Evolutionary conservation across 2,888 invertebrate genomes (phyloP).

Genomic region (Anticlea derivata): DNA sequence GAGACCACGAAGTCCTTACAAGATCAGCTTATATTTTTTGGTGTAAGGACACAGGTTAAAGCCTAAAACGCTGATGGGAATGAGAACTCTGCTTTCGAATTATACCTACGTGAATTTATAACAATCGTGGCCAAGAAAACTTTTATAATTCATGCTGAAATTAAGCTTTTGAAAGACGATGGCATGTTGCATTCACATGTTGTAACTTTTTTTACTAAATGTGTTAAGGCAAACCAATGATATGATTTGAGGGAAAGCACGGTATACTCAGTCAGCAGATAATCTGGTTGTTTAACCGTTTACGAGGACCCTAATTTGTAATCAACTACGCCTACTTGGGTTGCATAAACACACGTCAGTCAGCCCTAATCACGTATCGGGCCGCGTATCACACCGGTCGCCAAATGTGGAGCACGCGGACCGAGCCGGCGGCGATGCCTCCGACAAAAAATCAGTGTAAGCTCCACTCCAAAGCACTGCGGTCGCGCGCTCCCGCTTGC

Average conservation of each 20-base stretch:
- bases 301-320: conserved; percentile 18
- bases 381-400: conserved; percentile 76
- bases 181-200: no score
- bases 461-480: conserved; percentile 69
- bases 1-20: background rate
- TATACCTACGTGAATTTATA: no score
- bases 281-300: conserved; percentile 16
- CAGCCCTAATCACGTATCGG: conserved; percentile 56
- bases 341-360: conserved; percentile 32
- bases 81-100: no score
- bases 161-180: no score
- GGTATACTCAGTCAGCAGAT: background rate
- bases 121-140: no score
- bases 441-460: conserved; percentile 82
- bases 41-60: no score
- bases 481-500: conserved; percentile 67
- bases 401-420: conserved; percentile 78
- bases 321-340: conserved; percentile 23
- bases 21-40: no score
- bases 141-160: no score
- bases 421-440: conserved; percentile 69
- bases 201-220: no score
- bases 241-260: background rate
- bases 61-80: no score
- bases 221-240: no score